Percentiles rank a stretch among this genome's conserved stretches.
Evolutionary conservation across 2,888 invertebrate genomes (phyloP).

Genomic region (Andricus curvator): DNA sequence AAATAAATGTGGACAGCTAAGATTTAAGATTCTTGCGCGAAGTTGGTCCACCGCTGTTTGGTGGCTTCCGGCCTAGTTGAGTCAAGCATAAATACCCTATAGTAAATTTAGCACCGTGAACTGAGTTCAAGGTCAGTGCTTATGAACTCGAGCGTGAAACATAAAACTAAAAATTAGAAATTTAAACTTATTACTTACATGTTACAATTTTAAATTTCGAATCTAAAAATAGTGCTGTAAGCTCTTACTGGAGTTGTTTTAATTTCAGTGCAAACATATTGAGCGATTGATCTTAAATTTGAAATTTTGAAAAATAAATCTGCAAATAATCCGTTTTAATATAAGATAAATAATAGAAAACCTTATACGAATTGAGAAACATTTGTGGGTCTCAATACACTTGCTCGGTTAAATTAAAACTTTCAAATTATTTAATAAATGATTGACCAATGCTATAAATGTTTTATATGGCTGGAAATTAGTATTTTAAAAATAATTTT

Average conservation of each 20-base stretch:
- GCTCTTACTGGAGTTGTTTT: no score
- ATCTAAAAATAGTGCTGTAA: neutral
- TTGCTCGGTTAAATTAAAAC: no score
- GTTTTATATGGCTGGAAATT: no score
- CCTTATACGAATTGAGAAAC: no score
- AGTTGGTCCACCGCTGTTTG: slow-evolving; percentile 48
- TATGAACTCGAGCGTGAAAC: slow-evolving; percentile 45
- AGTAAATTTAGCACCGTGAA: slow-evolving; percentile 52
- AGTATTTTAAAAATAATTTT: no score
- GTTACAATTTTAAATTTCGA: neutral
- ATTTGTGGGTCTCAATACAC: no score
- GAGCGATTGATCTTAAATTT: no score
- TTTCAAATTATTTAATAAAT: no score
- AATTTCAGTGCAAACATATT: neutral
- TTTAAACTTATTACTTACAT: neutral
- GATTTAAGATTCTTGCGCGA: slow-evolving; percentile 1
- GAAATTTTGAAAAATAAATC: no score
- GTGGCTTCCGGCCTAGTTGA: slow-evolving; percentile 65
- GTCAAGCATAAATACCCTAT: slow-evolving; percentile 61
- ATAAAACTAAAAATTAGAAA: slow-evolving; percentile 22
- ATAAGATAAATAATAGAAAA: no score
- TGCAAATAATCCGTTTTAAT: no score
- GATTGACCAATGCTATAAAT: no score
- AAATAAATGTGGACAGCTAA: neutral
- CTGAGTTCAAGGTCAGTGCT: slow-evolving; percentile 68